Percentiles rank a stretch among this genome's conserved stretches.
phyloP scores from a whole-genome alignment of 2,888 invertebrate species.

The Sarcophaga subvicina region DNA sequence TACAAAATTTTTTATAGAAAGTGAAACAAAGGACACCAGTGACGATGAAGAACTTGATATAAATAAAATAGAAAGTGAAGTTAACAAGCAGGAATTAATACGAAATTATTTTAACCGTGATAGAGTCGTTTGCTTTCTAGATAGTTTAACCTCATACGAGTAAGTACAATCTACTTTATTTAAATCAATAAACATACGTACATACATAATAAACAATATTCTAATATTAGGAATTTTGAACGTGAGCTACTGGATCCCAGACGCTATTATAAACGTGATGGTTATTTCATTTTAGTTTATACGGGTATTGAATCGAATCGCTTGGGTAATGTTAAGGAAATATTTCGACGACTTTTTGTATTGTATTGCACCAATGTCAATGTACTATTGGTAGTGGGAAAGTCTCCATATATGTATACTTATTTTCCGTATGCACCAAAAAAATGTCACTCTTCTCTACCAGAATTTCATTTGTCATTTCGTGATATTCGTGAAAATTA shows the following conservation, averaged over 20 bases:
- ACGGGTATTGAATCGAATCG: constrained; percentile 73
- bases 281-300: constrained; percentile 76
- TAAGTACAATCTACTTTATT: constrained; percentile 48
- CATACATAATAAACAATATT: not conserved
- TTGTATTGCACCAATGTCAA: constrained; percentile 77
- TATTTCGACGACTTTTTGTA: constrained; percentile 76
- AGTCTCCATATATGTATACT: constrained; percentile 74
- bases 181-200: not conserved
- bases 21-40: constrained; percentile 21
- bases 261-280: constrained; percentile 74
- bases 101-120: constrained; percentile 57
- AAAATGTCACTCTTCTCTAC: constrained; percentile 74
- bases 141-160: constrained; percentile 74
- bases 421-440: constrained; percentile 76
- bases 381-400: constrained; percentile 72
- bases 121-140: constrained; percentile 75
- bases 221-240: constrained; percentile 71
- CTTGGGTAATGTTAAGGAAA: constrained; percentile 71
- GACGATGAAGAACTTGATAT: not conserved
- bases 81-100: not conserved
- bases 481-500: constrained; percentile 61
- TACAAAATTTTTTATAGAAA: constrained; percentile 55
- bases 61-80: not conserved
- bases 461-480: constrained; percentile 74
- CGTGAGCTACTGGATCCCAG: constrained; percentile 68